Evolutionary conservation across 2,888 invertebrate genomes (phyloP), one percentile per base, ranked within the genome.

Genomic region (Hirtodrosophila histrioides): DNA sequence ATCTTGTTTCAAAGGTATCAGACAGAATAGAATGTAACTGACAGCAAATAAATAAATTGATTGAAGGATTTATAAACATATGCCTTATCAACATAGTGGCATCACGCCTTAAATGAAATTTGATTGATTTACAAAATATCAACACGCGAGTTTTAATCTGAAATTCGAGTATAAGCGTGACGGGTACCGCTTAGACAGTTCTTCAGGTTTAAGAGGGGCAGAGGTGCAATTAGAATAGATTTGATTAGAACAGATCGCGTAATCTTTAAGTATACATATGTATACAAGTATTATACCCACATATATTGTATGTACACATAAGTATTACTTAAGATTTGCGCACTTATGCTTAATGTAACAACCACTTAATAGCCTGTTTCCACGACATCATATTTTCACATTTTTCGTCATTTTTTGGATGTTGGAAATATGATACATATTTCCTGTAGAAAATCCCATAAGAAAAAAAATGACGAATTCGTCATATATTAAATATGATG

Each of bases 131-230:
- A 57, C 35, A 69, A 53, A 48, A 72, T 48, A 56, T 41, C 58
- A 77, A 69, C 85, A 81, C 82, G 70, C 78, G 82, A 81, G 46
- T 57, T 56, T 43, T 67, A 87, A 87, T 87, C 85, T 61, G 0
- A 54, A 44, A 44, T 53, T 60, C 36, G 44, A 56, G 36, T 45
- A 50, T 40, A 78, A 66, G 68, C 49, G 64, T 73, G 31, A 31
- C 9, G 31, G 9, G 8, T 31, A 31, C 27, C 27, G 63, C 54
- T 71, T 41, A 61, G 58, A 62, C 78, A 45, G 2, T 64, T 62
- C 51, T 57, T 39, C 57, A 54, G 61, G 23, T 67, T 60, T 60
- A 50, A 60, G 45, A 65, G 67, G 68, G 66, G 50, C 76, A 86
- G 54, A 71, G 86, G 86, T 86, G 54, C 57, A 48, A 43, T 58